phyloP scores from a whole-genome alignment of 2,888 invertebrate species.

The Tetramorium bicarinatum region DNA sequence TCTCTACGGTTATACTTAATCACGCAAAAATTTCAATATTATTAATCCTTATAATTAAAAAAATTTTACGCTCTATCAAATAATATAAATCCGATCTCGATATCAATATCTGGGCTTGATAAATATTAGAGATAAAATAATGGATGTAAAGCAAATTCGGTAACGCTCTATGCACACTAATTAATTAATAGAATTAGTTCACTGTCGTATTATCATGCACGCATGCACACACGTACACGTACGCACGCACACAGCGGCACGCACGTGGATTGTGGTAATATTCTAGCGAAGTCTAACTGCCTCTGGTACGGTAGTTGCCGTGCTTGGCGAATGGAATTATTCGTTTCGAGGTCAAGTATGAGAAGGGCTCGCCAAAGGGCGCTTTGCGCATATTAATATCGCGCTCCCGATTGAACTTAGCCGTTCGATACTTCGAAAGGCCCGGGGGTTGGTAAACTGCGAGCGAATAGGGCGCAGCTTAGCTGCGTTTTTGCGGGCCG shows the following conservation, averaged over 20 bases:
- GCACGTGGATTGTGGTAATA: conserved; percentile 34
- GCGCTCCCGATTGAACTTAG: conserved; percentile 48
- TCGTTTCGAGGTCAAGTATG: conserved; percentile 57
- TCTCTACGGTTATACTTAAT: neutral
- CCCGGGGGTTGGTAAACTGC: conserved; percentile 46
- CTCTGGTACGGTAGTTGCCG: conserved; percentile 25
- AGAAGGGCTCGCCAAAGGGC: conserved; percentile 54
- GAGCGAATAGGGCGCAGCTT: conserved; percentile 56
- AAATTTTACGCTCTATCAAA: neutral
- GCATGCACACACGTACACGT: neutral
- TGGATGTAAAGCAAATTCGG: conserved; percentile 31
- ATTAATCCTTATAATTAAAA: conserved; percentile 28
- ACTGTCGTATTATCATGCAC: conserved; percentile 14
- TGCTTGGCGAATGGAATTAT: conserved; percentile 48
- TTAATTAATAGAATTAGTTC: conserved; percentile 53
- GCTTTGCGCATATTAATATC: conserved; percentile 59
- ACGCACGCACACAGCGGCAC: neutral
- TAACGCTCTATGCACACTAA: conserved; percentile 29
- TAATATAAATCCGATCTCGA: neutral
- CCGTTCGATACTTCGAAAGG: conserved; percentile 56
- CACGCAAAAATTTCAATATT: neutral
- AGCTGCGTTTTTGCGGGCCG: conserved; percentile 56
- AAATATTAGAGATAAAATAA: conserved; percentile 39
- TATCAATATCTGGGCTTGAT: conserved; percentile 5
- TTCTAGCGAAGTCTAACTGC: conserved; percentile 46